Percentiles rank a stretch among this genome's conserved stretches.
Evolutionary conservation across 2,797 vertebrate species (phyloP).

Genomic region (Threskiornis aethiopicus): DNA sequence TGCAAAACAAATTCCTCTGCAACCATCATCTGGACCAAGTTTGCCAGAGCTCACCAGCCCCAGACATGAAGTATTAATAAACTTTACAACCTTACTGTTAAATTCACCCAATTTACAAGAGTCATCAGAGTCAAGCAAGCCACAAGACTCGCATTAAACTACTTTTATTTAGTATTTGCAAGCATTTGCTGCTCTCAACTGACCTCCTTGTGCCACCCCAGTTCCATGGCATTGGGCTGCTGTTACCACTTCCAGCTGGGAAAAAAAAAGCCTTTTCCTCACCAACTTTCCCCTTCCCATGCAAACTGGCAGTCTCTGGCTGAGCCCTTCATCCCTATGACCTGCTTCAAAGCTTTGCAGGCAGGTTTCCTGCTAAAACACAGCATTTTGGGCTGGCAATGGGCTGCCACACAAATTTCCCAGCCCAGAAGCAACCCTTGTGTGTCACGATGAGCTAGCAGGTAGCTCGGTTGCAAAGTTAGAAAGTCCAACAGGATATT

Average conservation of each 20-base stretch:
- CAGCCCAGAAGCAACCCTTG: not conserved
- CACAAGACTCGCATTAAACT: fast-evolving
- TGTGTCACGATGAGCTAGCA: not conserved
- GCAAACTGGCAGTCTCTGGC: not conserved
- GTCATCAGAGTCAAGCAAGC: not conserved
- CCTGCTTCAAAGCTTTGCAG: not conserved
- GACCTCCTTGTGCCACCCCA: not conserved
- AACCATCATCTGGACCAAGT: fast-evolving
- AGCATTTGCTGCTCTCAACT: not conserved
- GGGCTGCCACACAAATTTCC: not conserved
- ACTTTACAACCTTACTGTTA: not conserved
- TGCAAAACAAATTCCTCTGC: not conserved
- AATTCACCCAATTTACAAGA: not conserved
- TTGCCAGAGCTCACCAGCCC: not conserved
- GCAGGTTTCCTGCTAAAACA: not conserved
- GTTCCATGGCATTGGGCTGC: not conserved
- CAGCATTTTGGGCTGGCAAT: not conserved
- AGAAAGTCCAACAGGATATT: not conserved
- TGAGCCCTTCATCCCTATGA: not conserved
- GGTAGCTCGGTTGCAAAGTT: not conserved
- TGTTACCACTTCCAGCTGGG: not conserved
- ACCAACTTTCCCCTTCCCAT: not conserved
- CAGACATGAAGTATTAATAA: not conserved
- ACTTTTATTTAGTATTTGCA: not conserved
- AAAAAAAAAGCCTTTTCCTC: not conserved